A percentile compares a stretch with the other conserved stretches of the same genome.
These are phyloP conservation scores for Hepsetus odoe DNA, from an alignment of 2,113 vertebrate species.

Conservation along the genomic window DNA sequence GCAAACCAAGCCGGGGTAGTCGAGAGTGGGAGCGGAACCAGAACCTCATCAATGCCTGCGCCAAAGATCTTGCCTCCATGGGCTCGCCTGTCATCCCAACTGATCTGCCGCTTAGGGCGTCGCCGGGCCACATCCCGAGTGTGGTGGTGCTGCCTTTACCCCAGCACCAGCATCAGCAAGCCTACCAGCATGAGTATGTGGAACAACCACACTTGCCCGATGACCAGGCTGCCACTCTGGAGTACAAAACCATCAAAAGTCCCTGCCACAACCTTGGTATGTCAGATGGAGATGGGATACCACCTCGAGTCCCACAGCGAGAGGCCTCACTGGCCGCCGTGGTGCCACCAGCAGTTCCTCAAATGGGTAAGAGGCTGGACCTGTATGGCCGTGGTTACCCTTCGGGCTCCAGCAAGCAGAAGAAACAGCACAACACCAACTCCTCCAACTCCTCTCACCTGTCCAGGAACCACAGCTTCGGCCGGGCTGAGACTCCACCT, in stretches of 20 bases:
- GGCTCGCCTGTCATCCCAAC: conserved; percentile 90
- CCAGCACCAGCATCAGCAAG: conserved; percentile 92
- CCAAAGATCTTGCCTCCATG: conserved; percentile 90
- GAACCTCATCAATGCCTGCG: conserved; percentile 96
- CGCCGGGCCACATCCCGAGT: conserved; percentile 94
- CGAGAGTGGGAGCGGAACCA: conserved; percentile 97
- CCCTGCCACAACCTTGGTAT: conserved; percentile 85
- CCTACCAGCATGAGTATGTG: conserved; percentile 94
- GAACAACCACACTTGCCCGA: conserved; percentile 92
- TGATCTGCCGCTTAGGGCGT: conserved; percentile 89
- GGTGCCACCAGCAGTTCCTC: conserved; percentile 82
- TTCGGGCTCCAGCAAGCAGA: conserved; percentile 77
- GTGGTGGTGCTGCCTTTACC: conserved; percentile 88
- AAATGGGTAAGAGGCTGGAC: conserved; percentile 93
- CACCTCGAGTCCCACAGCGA: conserved; percentile 93
- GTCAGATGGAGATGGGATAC: conserved; percentile 82
- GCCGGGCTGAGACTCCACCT: conserved; percentile 89
- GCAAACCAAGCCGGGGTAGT: conserved; percentile 90
- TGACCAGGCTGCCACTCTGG: conserved; percentile 91
- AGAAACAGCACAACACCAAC: conserved; percentile 99
- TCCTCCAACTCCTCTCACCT: conserved; percentile 97
- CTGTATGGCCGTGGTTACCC: conserved; percentile 91
- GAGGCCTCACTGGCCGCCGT: conserved; percentile 87
- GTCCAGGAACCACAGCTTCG: conserved; percentile 92
- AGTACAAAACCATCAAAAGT: conserved; percentile 94